phyloP scores from a whole-genome alignment of 2,888 invertebrate species.

The Cecidostiba fungosa region DNA sequence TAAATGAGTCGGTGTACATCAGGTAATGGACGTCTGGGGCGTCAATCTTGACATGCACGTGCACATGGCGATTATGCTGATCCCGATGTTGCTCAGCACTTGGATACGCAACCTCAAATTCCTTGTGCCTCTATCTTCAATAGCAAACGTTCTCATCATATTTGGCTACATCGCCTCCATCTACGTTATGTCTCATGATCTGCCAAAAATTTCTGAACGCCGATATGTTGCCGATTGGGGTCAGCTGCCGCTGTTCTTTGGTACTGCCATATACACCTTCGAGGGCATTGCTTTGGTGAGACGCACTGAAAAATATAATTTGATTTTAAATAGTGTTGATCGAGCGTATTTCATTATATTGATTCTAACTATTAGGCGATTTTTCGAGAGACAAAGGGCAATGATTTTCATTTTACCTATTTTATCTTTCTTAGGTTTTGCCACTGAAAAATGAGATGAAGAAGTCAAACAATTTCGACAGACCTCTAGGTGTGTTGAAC shows the following conservation, averaged over 20 bases:
- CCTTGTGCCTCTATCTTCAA: conserved; percentile 88
- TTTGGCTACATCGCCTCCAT: conserved; percentile 89
- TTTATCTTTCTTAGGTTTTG: conserved; percentile 85
- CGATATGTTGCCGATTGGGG: conserved; percentile 84
- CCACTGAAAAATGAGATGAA: conserved; percentile 97
- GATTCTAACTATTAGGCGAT: neutral
- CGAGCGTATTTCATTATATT: too few species aligned
- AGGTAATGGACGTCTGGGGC: conserved; percentile 87
- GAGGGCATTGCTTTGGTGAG: conserved; percentile 96
- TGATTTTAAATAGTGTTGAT: too few species aligned
- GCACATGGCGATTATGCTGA: conserved; percentile 88
- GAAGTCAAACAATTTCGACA: conserved; percentile 88
- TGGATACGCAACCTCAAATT: conserved; percentile 89
- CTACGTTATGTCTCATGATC: conserved; percentile 87
- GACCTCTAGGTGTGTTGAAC: conserved; percentile 92
- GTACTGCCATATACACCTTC: conserved; percentile 97
- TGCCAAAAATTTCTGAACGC: conserved; percentile 85
- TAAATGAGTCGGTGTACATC: neutral
- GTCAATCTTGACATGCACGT: conserved; percentile 84
- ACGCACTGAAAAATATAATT: neutral
- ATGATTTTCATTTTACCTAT: neutral
- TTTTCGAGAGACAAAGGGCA: neutral
- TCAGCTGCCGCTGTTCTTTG: conserved; percentile 93
- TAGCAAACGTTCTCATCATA: conserved; percentile 90
- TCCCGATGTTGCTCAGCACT: conserved; percentile 88